phyloP scores from a whole-genome alignment of 2,888 invertebrate species.

The Sylvicola fuscatus region DNA sequence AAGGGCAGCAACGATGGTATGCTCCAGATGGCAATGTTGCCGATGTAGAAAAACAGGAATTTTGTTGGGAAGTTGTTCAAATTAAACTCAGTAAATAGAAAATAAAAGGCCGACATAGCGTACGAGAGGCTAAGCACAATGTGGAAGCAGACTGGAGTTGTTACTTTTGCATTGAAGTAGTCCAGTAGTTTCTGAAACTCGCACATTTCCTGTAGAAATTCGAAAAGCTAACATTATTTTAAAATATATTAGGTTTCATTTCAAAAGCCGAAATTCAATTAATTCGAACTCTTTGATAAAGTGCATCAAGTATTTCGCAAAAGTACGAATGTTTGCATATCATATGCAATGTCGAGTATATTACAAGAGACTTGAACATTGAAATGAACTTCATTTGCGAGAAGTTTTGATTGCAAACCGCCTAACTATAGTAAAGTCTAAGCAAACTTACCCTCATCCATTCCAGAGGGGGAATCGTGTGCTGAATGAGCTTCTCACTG shows the following conservation, averaged over 20 bases:
- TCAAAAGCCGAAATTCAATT: too few relatives aligned
- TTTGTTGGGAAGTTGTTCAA: conserved; percentile 21
- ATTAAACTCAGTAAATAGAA: conserved; percentile 41
- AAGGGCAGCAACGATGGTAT: conserved; percentile 11
- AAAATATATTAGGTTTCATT: too few relatives aligned
- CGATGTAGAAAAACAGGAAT: not conserved
- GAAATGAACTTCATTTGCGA: too few relatives aligned
- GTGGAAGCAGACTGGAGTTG: conserved; percentile 56
- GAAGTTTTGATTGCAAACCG: too few relatives aligned
- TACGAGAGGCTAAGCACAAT: conserved; percentile 54
- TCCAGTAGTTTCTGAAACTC: conserved; percentile 58
- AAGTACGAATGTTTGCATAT: too few relatives aligned
- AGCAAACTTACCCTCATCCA: conserved; percentile 48
- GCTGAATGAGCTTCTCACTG: conserved; percentile 47
- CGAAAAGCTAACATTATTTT: conserved; percentile 5
- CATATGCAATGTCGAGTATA: too few relatives aligned
- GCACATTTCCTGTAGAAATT: conserved; percentile 41
- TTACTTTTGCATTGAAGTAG: conserved; percentile 55
- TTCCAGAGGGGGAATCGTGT: conserved; percentile 46
- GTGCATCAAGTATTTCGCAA: too few relatives aligned
- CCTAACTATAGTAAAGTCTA: conserved; percentile 1
- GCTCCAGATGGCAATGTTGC: conserved; percentile 1
- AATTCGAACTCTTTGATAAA: too few relatives aligned
- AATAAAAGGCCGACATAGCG: conserved; percentile 45
- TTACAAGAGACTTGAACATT: too few relatives aligned